Percentiles rank a stretch among this genome's conserved stretches.
These are phyloP conservation scores for Pogonophryne albipinna DNA, from an alignment of 2,797 vertebrate species.

Conservation along the genomic window DNA sequence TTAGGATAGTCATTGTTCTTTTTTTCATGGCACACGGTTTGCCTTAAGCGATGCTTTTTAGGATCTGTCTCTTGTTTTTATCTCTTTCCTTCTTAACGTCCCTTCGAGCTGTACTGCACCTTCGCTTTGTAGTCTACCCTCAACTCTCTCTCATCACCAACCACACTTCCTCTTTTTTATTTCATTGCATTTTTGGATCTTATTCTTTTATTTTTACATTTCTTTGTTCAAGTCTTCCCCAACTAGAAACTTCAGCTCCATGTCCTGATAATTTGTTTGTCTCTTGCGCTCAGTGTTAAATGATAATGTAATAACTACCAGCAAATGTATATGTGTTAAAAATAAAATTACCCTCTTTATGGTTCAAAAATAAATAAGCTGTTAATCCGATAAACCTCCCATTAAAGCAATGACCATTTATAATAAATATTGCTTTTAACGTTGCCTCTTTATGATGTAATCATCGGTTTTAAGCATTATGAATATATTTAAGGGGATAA, in stretches of 20 bases:
- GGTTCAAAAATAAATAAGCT: slow-evolving; percentile 35
- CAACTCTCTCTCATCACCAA: slow-evolving; percentile 41
- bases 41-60: slow-evolving; percentile 75
- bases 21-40: slow-evolving; percentile 61
- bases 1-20: slow-evolving; percentile 73
- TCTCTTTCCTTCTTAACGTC: slow-evolving; percentile 59
- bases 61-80: slow-evolving; percentile 74
- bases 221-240: slow-evolving; percentile 9
- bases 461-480: neutral
- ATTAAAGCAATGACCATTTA: slow-evolving; percentile 18
- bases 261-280: slow-evolving; percentile 12
- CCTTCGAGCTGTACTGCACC: slow-evolving; percentile 56
- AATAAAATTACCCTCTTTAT: slow-evolving; percentile 23
- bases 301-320: slow-evolving; percentile 18
- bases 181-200: slow-evolving; percentile 36
- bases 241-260: slow-evolving; percentile 20
- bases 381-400: slow-evolving; percentile 46
- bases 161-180: slow-evolving; percentile 48
- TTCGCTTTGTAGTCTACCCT: slow-evolving; percentile 56
- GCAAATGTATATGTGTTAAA: neutral
- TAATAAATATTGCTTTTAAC: slow-evolving; percentile 11
- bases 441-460: slow-evolving; percentile 17
- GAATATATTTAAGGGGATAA: neutral
- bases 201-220: slow-evolving; percentile 19
- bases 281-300: slow-evolving; percentile 5